Evolutionary conservation across 2,888 invertebrate species (phyloP).

Genomic region (Acrobasis consociella): DNA sequence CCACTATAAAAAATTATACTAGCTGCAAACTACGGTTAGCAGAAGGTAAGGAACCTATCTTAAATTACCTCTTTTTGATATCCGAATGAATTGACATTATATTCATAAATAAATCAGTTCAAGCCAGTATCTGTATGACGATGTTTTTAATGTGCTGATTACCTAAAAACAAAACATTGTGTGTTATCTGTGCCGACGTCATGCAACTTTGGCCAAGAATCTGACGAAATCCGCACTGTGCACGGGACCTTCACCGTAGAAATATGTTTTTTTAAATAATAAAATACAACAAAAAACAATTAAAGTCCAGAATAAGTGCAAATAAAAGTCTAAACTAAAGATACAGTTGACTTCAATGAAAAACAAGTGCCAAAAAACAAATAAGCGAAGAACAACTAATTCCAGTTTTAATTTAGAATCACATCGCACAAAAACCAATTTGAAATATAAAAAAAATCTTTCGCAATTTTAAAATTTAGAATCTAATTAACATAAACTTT

Average conservation of each 20-base stretch:
- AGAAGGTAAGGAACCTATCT: too few species aligned
- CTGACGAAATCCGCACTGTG: not conserved
- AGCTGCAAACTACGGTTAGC: too few species aligned
- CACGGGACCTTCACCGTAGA: not conserved
- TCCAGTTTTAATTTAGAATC: not conserved
- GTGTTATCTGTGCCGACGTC: not conserved
- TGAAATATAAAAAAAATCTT: too few species aligned
- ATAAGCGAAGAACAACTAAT: not conserved
- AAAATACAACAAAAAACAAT: not conserved
- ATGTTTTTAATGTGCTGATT: not conserved
- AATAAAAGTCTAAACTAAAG: not conserved
- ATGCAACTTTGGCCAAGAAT: not conserved
- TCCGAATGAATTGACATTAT: too few species aligned
- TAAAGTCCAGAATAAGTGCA: not conserved
- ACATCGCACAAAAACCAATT: not conserved
- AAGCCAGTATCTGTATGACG: too few species aligned
- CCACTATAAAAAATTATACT: too few species aligned
- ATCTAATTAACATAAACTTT: not conserved
- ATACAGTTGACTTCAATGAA: not conserved
- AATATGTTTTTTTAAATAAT: not conserved
- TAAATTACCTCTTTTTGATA: too few species aligned
- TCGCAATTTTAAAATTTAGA: not conserved
- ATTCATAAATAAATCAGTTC: too few species aligned
- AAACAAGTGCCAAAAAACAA: not conserved
- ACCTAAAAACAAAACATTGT: not conserved